Conservation (phyloP, 2,797 vertebrate species). For the Oceanodroma leucorhoa region DNA sequence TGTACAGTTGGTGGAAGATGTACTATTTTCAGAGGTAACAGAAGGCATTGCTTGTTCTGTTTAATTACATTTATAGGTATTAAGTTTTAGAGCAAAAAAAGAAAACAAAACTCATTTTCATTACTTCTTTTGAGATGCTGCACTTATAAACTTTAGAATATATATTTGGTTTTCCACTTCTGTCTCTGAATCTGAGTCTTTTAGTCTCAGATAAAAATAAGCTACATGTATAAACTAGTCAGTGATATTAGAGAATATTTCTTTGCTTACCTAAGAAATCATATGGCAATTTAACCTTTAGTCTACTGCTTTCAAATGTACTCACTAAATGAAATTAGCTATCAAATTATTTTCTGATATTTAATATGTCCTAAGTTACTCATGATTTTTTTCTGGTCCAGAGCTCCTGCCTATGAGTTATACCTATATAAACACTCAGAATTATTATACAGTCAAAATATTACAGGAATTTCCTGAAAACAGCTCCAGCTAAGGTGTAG, state of each 20-base stretch:
- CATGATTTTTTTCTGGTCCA: background rate
- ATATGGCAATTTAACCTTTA: constrained; percentile 33
- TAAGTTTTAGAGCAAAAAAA: background rate
- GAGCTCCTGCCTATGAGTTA: background rate
- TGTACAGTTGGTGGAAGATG: background rate
- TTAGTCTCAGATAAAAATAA: background rate
- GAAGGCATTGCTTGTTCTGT: background rate
- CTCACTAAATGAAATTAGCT: background rate
- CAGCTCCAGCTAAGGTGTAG: background rate
- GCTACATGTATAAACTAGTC: background rate
- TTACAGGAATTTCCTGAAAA: background rate
- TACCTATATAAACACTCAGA: background rate
- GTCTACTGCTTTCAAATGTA: background rate
- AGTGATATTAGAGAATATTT: background rate
- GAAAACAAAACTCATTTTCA: background rate
- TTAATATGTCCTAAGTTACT: background rate
- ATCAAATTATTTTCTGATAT: background rate
- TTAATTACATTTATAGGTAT: background rate
- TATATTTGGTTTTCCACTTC: background rate
- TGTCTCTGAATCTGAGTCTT: background rate
- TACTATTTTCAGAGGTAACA: background rate
- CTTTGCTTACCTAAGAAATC: background rate
- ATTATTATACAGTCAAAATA: background rate
- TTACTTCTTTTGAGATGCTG: background rate
- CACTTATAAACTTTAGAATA: background rate